A percentile compares a stretch with the other conserved stretches of the same genome.
Conservation (phyloP, 2,113 vertebrate genomes). For the Apodemus sylvaticus region DNA sequence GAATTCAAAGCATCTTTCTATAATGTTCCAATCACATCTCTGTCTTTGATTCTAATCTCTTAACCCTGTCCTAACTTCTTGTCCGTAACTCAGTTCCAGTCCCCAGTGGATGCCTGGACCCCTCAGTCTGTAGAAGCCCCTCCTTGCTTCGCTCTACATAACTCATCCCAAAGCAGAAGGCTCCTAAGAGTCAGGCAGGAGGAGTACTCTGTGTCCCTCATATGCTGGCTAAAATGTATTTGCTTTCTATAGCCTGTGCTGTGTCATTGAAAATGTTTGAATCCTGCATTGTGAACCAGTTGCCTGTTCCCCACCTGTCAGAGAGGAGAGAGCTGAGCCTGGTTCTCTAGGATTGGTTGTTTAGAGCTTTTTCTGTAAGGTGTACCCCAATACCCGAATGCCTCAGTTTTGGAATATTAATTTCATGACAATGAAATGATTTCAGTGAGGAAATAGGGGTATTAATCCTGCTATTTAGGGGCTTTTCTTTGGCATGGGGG, state of each 20-base stretch:
- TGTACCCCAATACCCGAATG: neutral
- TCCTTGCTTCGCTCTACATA: neutral
- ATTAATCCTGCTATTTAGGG: neutral
- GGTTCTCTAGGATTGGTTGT: neutral
- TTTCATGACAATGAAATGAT: neutral
- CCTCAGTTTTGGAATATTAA: neutral
- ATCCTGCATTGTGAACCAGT: neutral
- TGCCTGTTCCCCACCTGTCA: neutral
- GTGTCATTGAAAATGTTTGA: constrained; percentile 36
- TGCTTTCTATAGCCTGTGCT: constrained; percentile 31
- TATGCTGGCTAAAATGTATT: constrained; percentile 25
- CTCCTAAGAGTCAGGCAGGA: neutral
- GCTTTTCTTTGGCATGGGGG: neutral
- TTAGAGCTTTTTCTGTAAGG: neutral
- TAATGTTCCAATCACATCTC: neutral
- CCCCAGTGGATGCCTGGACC: neutral
- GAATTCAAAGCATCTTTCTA: constrained; percentile 6
- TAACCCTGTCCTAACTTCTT: constrained; percentile 19
- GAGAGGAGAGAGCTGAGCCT: neutral
- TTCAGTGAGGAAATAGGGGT: constrained; percentile 13
- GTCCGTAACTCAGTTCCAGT: neutral
- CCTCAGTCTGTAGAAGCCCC: neutral
- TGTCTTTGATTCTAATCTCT: neutral
- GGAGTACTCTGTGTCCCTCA: neutral
- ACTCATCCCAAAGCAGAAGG: neutral